phyloP scores from a whole-genome alignment of 2,113 vertebrate genomes.

The Pantherophis guttatus region DNA sequence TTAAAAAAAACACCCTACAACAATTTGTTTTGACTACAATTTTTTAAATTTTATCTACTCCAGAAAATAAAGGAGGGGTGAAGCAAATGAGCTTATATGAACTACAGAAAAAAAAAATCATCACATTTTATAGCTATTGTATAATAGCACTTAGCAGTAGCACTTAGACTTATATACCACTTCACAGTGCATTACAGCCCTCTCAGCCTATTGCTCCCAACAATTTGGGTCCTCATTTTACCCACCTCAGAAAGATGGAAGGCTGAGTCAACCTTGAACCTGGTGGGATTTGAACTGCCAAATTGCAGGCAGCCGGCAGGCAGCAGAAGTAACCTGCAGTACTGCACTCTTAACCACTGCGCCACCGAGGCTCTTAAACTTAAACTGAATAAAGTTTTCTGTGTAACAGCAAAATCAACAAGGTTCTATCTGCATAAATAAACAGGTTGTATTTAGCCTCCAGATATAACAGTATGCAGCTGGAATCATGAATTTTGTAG shows the following conservation, averaged over 20 bases:
- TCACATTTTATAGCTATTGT: background rate
- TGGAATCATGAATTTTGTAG: background rate
- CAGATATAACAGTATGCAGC: background rate
- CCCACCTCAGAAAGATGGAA: too few relatives aligned
- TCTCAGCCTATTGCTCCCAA: too few relatives aligned
- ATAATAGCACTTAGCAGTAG: background rate
- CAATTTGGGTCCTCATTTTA: too few relatives aligned
- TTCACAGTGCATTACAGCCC: too few relatives aligned
- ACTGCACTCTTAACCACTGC: too few relatives aligned
- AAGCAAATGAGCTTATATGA: background rate
- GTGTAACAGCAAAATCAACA: background rate
- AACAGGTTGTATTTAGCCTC: background rate
- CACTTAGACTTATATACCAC: too few relatives aligned
- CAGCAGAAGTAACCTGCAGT: too few relatives aligned
- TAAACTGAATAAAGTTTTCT: background rate
- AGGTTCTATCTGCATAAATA: background rate
- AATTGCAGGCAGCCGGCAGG: too few relatives aligned
- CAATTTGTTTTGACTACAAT: background rate
- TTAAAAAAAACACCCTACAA: background rate
- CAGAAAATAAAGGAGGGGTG: background rate
- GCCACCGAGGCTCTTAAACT: background rate
- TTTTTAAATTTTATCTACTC: fast-evolving
- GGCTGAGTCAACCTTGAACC: too few relatives aligned
- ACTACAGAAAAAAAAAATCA: background rate
- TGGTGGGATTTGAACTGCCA: too few relatives aligned